Conservation (phyloP, 2,797 vertebrate genomes). For the Telmatherina bonti region DNA sequence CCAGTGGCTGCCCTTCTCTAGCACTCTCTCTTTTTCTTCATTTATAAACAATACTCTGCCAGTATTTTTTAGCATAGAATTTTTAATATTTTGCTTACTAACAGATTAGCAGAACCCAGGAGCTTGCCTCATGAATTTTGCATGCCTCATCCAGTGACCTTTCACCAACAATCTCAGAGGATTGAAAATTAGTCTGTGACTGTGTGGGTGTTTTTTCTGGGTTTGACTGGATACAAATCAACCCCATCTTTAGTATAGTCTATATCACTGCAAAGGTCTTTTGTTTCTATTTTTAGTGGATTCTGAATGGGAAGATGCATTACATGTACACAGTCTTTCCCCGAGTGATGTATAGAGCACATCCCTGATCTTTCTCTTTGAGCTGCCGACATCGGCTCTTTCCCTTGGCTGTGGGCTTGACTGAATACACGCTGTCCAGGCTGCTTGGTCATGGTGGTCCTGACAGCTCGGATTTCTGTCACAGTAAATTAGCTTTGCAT, state of each 20-base stretch:
- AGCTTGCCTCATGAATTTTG: conserved; percentile 55
- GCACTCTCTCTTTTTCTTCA: conserved; percentile 18
- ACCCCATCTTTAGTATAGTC: conserved; percentile 4
- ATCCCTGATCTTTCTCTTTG: conserved; percentile 43
- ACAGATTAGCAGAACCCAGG: conserved; percentile 36
- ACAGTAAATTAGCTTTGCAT: conserved; percentile 81
- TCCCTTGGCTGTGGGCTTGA: conserved; percentile 60
- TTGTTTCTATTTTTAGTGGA: conserved; percentile 33
- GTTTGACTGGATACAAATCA: neutral
- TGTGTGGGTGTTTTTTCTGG: conserved; percentile 26
- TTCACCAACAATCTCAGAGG: conserved; percentile 37
- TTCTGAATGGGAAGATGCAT: conserved; percentile 33
- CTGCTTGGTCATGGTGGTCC: conserved; percentile 81
- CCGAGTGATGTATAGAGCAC: conserved; percentile 46
- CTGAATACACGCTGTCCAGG: conserved; percentile 74
- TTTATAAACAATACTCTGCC: conserved; percentile 38
- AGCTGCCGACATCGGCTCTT: conserved; percentile 49
- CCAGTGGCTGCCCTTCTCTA: conserved; percentile 53
- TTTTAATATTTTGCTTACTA: conserved; percentile 45
- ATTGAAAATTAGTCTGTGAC: conserved; percentile 28
- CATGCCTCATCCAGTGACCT: conserved; percentile 46
- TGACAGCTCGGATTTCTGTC: conserved; percentile 83
- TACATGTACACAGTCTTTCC: conserved; percentile 5
- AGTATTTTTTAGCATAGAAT: conserved; percentile 57
- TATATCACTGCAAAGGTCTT: conserved; percentile 6